Evolutionary conservation across 2,797 vertebrate species (phyloP).

Genomic region (Oophaga sylvatica): DNA sequence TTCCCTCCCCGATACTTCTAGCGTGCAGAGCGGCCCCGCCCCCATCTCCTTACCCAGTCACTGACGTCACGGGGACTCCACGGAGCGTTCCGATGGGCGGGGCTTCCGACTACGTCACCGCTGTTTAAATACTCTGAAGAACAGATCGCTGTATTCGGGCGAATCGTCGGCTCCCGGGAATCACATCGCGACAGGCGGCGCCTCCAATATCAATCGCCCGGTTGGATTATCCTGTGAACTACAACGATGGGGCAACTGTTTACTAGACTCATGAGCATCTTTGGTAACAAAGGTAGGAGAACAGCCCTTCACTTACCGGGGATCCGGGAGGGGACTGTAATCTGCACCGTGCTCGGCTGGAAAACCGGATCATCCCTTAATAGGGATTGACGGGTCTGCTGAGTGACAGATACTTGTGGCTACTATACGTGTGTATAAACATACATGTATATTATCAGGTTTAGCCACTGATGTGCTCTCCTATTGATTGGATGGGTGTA

Average conservation of each 20-base stretch:
- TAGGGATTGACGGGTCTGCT: neutral
- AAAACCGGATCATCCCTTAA: neutral
- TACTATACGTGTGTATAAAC: neutral
- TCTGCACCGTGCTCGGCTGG: neutral
- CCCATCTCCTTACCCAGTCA: neutral
- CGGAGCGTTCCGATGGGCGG: neutral
- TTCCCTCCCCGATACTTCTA: neutral
- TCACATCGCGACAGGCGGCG: neutral
- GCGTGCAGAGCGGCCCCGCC: neutral
- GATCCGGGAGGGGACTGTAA: neutral
- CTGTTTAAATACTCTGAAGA: constrained; percentile 15
- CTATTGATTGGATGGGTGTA: too few species aligned
- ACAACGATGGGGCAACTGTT: constrained; percentile 63
- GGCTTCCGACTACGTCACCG: neutral
- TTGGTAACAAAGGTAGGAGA: constrained; percentile 65
- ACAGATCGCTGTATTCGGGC: neutral
- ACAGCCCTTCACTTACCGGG: neutral
- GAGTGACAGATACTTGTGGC: neutral
- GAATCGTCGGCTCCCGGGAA: neutral
- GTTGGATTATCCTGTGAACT: neutral
- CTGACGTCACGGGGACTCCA: constrained; percentile 30
- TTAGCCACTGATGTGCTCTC: too few species aligned
- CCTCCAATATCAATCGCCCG: neutral
- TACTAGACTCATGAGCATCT: constrained; percentile 66
- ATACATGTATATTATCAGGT: too few species aligned